Evolutionary conservation across 2,113 vertebrate genomes (phyloP), one percentile per base, ranked within the genome.

Genomic region (Gavialis gangeticus): DNA sequence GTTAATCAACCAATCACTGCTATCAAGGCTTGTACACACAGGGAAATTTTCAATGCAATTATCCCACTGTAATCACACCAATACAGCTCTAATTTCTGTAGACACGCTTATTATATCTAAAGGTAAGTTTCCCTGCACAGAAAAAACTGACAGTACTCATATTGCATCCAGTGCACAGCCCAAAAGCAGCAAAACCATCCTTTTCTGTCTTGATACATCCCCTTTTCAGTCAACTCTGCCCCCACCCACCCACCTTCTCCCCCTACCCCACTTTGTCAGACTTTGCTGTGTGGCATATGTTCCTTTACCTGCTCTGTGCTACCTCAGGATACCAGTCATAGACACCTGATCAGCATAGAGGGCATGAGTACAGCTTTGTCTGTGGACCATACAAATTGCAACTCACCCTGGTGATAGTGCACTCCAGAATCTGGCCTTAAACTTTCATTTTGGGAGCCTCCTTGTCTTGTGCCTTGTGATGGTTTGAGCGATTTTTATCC

Each of bases 11-110:
- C 84, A 30, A 79, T 55, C 71, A 88, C 91, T 60, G 84, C 91
- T 90, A 85, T 27, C n/a, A 90, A 85, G 59, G 56, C 86, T 90
- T 93, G 92, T 79, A 95, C 93, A 55, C 82, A 5, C 92, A 91
- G 88, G 88, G 87, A 94, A 87, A 89, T 85, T 13, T 79, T 76
- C 84, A 66, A 75, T 0, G 0, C 76, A 80, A 91, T 96, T 93
- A 90, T 91, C 57, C 84, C 78, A 37, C 90, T 85, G 69, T 82
- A 94, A 87, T 94, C 94, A 94, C 92, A 88, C 86, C 73, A 91
- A 81, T 84, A 85, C 78, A 92, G 66, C 81, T 92, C 76, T 95
- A 34, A 34, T 34, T 81, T 85, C 82, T 71, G 59, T 75, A 90
- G 91, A 86, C 1, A 1, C 84, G 55, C 83, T 96, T 91, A 81